Base-by-base conservation (phyloP, 2,888 invertebrate species). In the Polymixis lichenea region DNA sequence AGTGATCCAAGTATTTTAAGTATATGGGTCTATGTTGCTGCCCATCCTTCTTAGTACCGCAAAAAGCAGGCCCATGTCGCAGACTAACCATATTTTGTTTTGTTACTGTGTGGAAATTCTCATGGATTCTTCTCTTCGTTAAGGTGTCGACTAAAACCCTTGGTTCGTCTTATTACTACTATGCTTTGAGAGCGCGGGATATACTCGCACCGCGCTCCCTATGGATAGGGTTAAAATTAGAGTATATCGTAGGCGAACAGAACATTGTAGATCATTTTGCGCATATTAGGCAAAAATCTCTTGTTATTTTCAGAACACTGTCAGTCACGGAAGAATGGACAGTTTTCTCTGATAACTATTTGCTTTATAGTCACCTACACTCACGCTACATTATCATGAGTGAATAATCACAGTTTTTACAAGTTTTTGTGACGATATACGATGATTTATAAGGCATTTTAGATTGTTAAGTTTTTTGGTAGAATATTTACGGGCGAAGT, bases 341-440 rank as follows among this genome's bases (percentile, higher is more conserved):
- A 22, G 73, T 79, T 83, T 83, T 80, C 75, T 80, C 78, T 60
- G 64, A 65, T 71, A 76, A 75, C 69, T 82, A 86, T 81, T 86
- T 86, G 53, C 53, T 73, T 13, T 28, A 62, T 38, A 68, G 76
- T 66, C 67, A 70, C 55, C 60, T 66, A 68, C 65, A 22, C 79
- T 74, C 86, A 86, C 86, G 86, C 78, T 38, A 82, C 49, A 77
- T 83, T 79, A 81, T 75, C 78, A 72, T 75, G 56, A 78, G 53
- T 72, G 75, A 79, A 84, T 82, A 79, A 61, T 70, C 69, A 72
- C 69, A 25, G 65, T 65, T 77, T n/a, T 72, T 72, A 46, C n/a
- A 22, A 25, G 15, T 76, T 72, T 72, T 72, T 69, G 56, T 51
- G 55, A 68, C 61, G 38, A 77, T 66, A 72, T 61, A 51, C 49